Conservation (phyloP, 2,797 vertebrate species). For the Pristis pectinata region DNA sequence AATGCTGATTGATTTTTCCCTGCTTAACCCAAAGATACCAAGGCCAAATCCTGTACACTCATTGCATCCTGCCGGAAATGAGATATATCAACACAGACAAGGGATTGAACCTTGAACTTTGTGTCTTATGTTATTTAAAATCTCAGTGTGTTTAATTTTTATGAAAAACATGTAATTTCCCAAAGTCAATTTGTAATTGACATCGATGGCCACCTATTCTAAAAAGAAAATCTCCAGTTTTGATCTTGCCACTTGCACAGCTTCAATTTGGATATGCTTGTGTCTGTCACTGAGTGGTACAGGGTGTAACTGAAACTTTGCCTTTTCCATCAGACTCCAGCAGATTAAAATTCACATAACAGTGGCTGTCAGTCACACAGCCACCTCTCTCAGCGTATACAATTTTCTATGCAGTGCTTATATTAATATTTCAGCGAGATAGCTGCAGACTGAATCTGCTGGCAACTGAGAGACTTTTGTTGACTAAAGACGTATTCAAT, state of each 20-base stretch:
- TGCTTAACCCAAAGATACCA: not conserved
- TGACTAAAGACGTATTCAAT: slow-evolving; percentile 16
- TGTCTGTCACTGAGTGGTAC: not conserved
- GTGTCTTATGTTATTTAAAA: not conserved
- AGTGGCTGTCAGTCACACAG: slow-evolving; percentile 1
- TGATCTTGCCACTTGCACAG: not conserved
- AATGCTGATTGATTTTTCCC: not conserved
- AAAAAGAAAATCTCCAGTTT: not conserved
- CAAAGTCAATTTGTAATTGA: not conserved
- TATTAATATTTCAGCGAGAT: slow-evolving; percentile 20
- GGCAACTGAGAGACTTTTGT: slow-evolving; percentile 27
- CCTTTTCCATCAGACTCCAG: slow-evolving; percentile 2
- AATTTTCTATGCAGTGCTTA: slow-evolving; percentile 18
- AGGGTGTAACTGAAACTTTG: not conserved
- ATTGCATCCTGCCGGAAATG: not conserved
- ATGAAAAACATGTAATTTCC: not conserved
- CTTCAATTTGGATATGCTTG: not conserved
- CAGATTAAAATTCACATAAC: slow-evolving; percentile 12
- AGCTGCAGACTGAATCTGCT: slow-evolving; percentile 1
- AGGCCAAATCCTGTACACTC: not conserved
- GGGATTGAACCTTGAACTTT: not conserved
- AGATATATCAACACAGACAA: not conserved
- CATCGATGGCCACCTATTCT: not conserved
- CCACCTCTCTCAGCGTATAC: slow-evolving; percentile 8
- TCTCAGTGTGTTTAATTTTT: not conserved